Evolutionary conservation across 2,888 invertebrate species (phyloP), one percentile per base, ranked within the genome.

Genomic region (Dione juno): DNA sequence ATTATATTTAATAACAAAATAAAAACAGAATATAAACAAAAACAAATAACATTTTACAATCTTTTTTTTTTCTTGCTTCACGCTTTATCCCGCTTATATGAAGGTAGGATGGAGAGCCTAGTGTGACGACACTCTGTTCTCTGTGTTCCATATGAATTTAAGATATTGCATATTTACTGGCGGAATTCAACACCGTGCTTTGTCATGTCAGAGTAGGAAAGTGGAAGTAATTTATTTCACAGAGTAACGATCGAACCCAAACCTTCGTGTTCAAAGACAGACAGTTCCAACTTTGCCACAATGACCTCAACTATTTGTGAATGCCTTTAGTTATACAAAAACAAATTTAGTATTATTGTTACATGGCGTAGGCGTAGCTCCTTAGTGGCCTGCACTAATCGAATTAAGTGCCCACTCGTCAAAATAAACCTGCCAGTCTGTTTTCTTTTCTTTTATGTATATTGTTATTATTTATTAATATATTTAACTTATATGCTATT

Each of bases 361-460:
- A 16, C 41, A 11, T 14, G n/a, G 41, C 41, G 41, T 28, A 13
- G n/a, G 41, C 41, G 41, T 28, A 61, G 68, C 66, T 71, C 54
- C 59, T 71, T 69, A 72, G 66, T 50, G 59, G 43, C 65, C 43
- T 52, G 41, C 54, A 48, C 61, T 58, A 67, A 66, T 66, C 66
- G 65, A 37, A 48, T 68, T 58, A 16, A 45, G 35, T 64, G 45
- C 19, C 37, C 6, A 48, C 37, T 21, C 5, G 19, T 11, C 19
- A 19, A 50, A 50, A 19, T 50, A 19, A 16, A 48, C 16, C 48
- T 7, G 1, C 11, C 50, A 48, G 16, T 16, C 48, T 16, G 2
- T 45, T 3, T 9, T 3, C 10, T 48, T 19, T 50, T 50, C 19
- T 50, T 19, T 5, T 48, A 10, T 9, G 16, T 48, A 16, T 9